Base-by-base conservation (phyloP, 1,140 invertebrate genomes). In the Gryon sp. region DNA sequence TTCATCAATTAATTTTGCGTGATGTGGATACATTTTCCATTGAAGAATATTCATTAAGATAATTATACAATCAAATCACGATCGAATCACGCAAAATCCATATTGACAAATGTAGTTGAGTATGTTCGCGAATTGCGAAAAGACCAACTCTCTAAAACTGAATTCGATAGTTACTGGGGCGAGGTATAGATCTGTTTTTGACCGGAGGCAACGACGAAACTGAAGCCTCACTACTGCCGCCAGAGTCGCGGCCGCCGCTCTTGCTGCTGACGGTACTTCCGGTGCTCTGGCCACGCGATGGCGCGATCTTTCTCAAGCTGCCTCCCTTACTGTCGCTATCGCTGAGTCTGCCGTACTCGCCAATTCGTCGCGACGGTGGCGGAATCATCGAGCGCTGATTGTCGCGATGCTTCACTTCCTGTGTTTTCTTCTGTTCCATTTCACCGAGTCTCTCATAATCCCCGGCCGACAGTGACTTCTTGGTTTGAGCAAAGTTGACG, bases 141-240 rank as follows among this genome's bases (percentile, higher is more conserved):
- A 65, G 43, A 4, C n/a, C 9, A 8, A 18, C 3, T 9, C 28
- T n/a, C 90, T 87, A 93, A 84, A 93, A 93, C 75, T 93, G 92
- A 80, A 93, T 93, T 20, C 92, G 90, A 84, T 93, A 93, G 80
- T 93, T 93, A 72, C 84, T 90, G n/a, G 78, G 89, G 86, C 90
- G 87, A 90, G 80, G 86, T 90, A 88, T 90, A 87, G 90, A 82
- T 89, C 91, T 73, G 89, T 88, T 77, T 89, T 88, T 85, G 36
- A 76, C 81, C 0, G 92, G 92, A 7, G 92, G 91, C 6, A 92
- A 90, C 0, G 92, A 88, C 12, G 91, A 91, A 2, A 89, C 89
- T 0, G 91, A 91, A 15, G 90, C 89, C 43, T 91, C 90, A 75
- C 90, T 90, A 73, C 90, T 88, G 2, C 90, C 90, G 0, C 88